A percentile compares a stretch with the other conserved stretches of the same genome.
phyloP scores from a whole-genome alignment of 2,797 vertebrate species.

The Xerus rutilus region DNA sequence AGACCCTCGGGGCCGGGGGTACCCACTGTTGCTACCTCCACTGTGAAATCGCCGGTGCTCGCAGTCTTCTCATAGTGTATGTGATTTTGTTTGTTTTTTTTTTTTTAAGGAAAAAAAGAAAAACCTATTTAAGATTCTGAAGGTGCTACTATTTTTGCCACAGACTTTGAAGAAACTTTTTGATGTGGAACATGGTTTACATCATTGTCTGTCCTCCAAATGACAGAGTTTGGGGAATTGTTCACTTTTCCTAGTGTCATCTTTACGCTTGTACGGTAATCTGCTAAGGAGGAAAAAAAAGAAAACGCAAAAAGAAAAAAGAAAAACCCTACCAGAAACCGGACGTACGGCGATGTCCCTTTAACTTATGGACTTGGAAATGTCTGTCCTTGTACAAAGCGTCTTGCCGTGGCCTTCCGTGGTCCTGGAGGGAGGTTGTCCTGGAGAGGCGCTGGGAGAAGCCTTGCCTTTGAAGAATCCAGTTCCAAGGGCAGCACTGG shows the following conservation, averaged over 20 bases:
- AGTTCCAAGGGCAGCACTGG: rapidly evolving
- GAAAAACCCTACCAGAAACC: conserved; percentile 29
- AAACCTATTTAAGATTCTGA: conserved; percentile 91
- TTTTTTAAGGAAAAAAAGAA: background rate
- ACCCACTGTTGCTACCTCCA: conserved; percentile 92
- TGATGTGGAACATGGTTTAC: background rate
- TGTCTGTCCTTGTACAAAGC: conserved; percentile 70
- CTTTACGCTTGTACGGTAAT: conserved; percentile 85
- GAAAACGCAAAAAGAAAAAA: background rate
- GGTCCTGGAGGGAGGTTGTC: background rate
- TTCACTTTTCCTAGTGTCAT: conserved; percentile 42
- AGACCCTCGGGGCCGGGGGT: conserved; percentile 74
- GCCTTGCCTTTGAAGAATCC: background rate
- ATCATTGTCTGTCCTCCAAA: conserved; percentile 66
- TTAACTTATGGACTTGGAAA: conserved; percentile 72
- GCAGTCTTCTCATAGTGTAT: conserved; percentile 86
- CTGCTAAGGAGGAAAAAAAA: background rate
- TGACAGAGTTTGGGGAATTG: conserved; percentile 68
- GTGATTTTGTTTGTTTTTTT: conserved; percentile 86
- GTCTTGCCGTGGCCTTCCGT: background rate
- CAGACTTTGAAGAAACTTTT: conserved; percentile 72
- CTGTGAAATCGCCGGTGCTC: conserved; percentile 91
- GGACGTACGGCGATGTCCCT: conserved; percentile 58
- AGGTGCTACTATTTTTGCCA: conserved; percentile 90
- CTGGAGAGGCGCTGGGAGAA: background rate